Percentiles rank a stretch among this genome's conserved stretches.
phyloP scores from a whole-genome alignment of 2,797 vertebrate genomes.

The Decapterus maruadsi region DNA sequence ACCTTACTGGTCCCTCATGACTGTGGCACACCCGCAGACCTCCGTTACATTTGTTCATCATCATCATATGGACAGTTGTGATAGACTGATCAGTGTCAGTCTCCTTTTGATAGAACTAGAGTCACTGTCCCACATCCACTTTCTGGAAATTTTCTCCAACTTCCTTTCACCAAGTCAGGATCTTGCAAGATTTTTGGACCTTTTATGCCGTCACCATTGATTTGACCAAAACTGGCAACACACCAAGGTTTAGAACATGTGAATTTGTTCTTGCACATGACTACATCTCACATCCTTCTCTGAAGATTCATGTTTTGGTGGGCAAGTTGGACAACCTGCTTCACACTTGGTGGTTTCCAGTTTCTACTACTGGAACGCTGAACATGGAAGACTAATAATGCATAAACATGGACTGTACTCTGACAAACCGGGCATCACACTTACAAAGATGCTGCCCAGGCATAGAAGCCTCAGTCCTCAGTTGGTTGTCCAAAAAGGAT shows the following conservation, averaged over 20 bases:
- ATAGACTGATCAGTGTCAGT: background rate
- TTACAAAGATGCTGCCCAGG: background rate
- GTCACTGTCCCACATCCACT: background rate
- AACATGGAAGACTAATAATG: background rate
- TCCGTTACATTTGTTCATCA: no score
- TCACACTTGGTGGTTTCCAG: background rate
- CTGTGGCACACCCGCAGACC: no score
- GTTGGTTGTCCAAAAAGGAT: background rate
- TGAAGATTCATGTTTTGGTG: constrained; percentile 5
- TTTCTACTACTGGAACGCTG: background rate
- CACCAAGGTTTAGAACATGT: background rate
- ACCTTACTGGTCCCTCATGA: no score
- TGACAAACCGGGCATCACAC: background rate
- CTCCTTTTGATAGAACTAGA: background rate
- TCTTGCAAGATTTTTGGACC: constrained; percentile 4
- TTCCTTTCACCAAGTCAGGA: background rate
- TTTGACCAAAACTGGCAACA: background rate
- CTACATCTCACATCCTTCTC: no score
- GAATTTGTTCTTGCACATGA: background rate
- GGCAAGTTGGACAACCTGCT: background rate
- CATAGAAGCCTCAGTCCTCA: background rate
- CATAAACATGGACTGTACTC: background rate
- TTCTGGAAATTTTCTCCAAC: background rate
- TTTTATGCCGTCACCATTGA: background rate
- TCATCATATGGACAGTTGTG: background rate